phyloP scores from a whole-genome alignment of 2,113 vertebrate genomes.

The Tachuris rubrigastra region DNA sequence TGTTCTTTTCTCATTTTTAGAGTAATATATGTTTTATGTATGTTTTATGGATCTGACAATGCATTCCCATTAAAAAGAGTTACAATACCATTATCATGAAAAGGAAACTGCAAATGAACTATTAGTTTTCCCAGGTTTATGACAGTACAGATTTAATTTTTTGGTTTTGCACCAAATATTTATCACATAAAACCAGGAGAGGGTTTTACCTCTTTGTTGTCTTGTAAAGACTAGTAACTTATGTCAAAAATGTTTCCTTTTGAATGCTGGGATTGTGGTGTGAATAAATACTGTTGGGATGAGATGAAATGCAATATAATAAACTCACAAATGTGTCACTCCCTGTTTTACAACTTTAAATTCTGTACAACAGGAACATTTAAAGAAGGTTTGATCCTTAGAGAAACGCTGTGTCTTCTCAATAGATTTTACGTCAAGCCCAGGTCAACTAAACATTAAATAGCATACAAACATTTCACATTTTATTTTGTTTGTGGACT shows the following conservation, averaged over 20 bases:
- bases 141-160: neutral
- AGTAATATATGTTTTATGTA: slow-evolving; percentile 32
- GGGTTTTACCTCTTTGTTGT: neutral
- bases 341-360: neutral
- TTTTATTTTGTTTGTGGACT: neutral
- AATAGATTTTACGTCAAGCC: neutral
- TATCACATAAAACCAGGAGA: slow-evolving; percentile 5
- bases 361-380: neutral
- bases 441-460: neutral
- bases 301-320: neutral
- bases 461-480: neutral
- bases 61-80: slow-evolving; percentile 39
- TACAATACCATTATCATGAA: slow-evolving; percentile 27
- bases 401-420: neutral
- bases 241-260: neutral
- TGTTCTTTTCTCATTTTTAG: slow-evolving; percentile 19
- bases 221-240: neutral
- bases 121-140: slow-evolving; percentile 4
- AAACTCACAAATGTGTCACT: neutral
- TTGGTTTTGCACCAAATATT: neutral
- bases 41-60: slow-evolving; percentile 25
- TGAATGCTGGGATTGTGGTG: neutral
- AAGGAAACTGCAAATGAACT: neutral
- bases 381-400: neutral
- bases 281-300: neutral